Evolutionary conservation across 2,888 invertebrate genomes (phyloP).

Genomic region (Stenodera caucasica): DNA sequence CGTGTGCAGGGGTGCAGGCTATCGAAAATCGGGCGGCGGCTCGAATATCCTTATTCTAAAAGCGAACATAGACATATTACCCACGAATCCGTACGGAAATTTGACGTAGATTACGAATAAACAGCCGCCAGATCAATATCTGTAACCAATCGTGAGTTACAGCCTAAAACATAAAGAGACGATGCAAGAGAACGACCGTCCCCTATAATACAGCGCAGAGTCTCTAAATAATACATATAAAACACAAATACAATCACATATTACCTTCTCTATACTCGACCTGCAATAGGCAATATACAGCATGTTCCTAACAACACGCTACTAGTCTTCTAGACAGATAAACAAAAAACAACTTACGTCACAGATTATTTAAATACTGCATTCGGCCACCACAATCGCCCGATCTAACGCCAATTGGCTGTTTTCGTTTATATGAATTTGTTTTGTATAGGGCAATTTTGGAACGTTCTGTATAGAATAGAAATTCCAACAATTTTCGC

Average conservation of each 20-base stretch:
- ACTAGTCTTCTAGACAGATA: too few relatives aligned
- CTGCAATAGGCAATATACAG: too few relatives aligned
- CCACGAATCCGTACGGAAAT: slow-evolving; percentile 46
- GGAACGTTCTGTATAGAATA: too few relatives aligned
- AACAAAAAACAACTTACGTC: too few relatives aligned
- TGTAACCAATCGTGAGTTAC: slow-evolving; percentile 53
- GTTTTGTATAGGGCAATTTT: too few relatives aligned
- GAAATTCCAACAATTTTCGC: too few relatives aligned
- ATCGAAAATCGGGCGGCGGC: slow-evolving; percentile 11
- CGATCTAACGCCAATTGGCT: too few relatives aligned
- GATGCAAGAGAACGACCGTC: slow-evolving; percentile 30
- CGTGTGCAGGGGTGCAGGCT: background rate
- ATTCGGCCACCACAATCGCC: too few relatives aligned
- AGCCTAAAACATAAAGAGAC: slow-evolving; percentile 50
- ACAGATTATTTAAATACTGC: too few relatives aligned
- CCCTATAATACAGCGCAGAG: slow-evolving; percentile 33
- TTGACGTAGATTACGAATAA: slow-evolving; percentile 51
- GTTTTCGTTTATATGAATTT: too few relatives aligned
- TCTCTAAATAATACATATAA: slow-evolving; percentile 9
- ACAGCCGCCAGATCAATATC: slow-evolving; percentile 51
- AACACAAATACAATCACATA: background rate
- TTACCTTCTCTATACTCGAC: too few relatives aligned
- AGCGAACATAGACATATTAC: slow-evolving; percentile 44
- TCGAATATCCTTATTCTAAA: slow-evolving; percentile 31
- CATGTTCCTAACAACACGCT: too few relatives aligned